These are phyloP conservation scores for Etheostoma spectabile DNA, from an alignment of 2,113 vertebrate genomes.

Conservation along the genomic window DNA sequence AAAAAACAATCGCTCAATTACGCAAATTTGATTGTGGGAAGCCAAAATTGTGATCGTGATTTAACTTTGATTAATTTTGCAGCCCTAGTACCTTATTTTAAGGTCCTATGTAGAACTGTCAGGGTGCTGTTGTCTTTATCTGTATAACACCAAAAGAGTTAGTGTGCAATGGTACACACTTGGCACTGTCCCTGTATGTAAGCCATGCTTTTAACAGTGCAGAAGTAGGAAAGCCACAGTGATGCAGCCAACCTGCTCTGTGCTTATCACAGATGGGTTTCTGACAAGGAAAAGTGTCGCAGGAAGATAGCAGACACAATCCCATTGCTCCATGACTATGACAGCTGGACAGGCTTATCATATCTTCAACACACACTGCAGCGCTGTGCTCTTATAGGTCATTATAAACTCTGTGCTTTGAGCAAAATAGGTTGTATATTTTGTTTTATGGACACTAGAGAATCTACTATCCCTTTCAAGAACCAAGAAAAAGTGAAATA, in stretches of 20 bases:
- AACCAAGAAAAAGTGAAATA: background rate
- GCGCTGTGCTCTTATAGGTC: background rate
- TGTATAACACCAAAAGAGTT: too few relatives aligned
- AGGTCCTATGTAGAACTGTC: too few relatives aligned
- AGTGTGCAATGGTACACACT: background rate
- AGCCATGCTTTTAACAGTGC: background rate
- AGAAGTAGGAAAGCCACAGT: background rate
- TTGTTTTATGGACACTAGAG: background rate
- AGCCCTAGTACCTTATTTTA: too few relatives aligned
- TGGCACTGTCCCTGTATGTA: background rate
- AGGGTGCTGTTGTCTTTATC: background rate
- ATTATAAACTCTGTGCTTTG: background rate
- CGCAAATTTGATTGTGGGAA: too few relatives aligned
- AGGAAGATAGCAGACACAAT: constrained; percentile 13
- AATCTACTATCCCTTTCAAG: background rate
- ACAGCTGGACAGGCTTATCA: constrained; percentile 4
- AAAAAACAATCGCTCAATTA: too few relatives aligned
- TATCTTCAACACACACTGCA: constrained; percentile 2
- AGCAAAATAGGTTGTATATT: background rate
- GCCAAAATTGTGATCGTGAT: too few relatives aligned
- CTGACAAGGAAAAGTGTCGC: constrained; percentile 24
- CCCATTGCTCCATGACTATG: constrained; percentile 8
- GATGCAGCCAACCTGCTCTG: too few relatives aligned
- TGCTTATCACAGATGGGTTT: constrained; percentile 29
- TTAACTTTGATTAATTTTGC: too few relatives aligned